Conservation (phyloP, 2,797 vertebrate species). For the Scleropages formosus region DNA sequence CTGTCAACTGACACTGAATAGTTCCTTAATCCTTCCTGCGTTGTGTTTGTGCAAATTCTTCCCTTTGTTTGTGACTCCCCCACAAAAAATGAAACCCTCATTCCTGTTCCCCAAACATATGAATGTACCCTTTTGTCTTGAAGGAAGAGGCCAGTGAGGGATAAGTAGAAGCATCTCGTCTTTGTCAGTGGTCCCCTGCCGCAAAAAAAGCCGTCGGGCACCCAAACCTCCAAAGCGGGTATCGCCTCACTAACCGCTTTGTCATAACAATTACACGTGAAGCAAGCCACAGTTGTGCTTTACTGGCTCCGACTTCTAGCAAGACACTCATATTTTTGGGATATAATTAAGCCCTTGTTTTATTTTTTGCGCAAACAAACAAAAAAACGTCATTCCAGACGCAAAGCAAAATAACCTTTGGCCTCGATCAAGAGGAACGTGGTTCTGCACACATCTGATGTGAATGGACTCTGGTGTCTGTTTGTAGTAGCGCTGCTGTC, state of each 20-base stretch:
- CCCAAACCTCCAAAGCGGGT: neutral
- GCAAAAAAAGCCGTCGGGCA: neutral
- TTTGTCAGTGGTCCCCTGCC: neutral
- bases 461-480: neutral
- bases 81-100: neutral
- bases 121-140: neutral
- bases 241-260: neutral
- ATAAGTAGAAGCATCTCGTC: neutral
- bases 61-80: neutral
- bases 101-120: neutral
- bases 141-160: neutral
- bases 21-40: neutral
- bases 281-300: neutral
- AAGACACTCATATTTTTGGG: neutral
- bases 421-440: neutral
- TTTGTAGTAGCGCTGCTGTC: neutral
- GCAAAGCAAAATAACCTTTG: neutral
- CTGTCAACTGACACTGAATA: neutral
- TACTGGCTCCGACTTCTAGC: neutral
- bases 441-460: neutral
- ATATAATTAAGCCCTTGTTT: constrained; percentile 19
- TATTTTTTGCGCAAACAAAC: constrained; percentile 11
- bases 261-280: neutral
- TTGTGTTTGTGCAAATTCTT: neutral
- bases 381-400: neutral